These are phyloP conservation scores for Microplitis mediator DNA, from an alignment of 1,140 invertebrate species.

Conservation along the genomic window DNA sequence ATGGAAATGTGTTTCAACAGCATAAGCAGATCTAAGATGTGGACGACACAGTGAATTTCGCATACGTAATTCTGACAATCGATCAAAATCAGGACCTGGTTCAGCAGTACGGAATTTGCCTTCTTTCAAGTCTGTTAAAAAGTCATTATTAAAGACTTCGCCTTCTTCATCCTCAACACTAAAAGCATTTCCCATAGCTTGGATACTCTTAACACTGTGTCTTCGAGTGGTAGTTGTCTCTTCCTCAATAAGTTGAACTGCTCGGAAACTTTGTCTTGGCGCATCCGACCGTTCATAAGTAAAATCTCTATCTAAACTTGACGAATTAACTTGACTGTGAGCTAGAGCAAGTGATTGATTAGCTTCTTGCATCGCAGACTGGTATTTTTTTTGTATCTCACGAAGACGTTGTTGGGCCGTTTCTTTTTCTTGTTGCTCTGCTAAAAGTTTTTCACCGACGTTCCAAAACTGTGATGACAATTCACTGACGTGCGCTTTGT, in stretches of 20 bases:
- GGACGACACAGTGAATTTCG: constrained; percentile 86
- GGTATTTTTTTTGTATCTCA: constrained; percentile 36
- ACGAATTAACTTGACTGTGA: constrained; percentile 26
- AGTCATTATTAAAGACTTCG: constrained; percentile 80
- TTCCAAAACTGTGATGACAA: constrained; percentile 66
- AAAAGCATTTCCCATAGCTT: constrained; percentile 66
- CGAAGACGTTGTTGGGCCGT: constrained; percentile 36
- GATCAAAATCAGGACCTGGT: constrained; percentile 43
- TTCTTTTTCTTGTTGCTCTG: constrained; percentile 65
- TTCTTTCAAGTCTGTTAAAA: constrained; percentile 67
- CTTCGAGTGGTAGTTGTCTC: constrained; percentile 48
- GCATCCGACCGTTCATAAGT: constrained; percentile 27
- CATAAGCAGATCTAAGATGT: constrained; percentile 88
- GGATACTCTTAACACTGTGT: constrained; percentile 54
- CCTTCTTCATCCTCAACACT: constrained; percentile 83
- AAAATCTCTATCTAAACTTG: constrained; percentile 42
- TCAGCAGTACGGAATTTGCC: constrained; percentile 45
- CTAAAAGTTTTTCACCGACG: constrained; percentile 66
- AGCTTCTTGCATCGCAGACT: constrained; percentile 1
- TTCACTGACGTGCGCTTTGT: constrained; percentile 64
- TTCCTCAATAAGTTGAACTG: constrained; percentile 45
- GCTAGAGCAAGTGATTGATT: constrained; percentile 14
- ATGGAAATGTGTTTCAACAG: constrained; percentile 80
- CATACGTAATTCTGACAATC: constrained; percentile 76
- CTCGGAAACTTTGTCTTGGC: constrained; percentile 27